These are phyloP conservation scores for Sebastes aleutianus DNA, from an alignment of 2,797 vertebrate genomes.

Conservation along the genomic window DNA sequence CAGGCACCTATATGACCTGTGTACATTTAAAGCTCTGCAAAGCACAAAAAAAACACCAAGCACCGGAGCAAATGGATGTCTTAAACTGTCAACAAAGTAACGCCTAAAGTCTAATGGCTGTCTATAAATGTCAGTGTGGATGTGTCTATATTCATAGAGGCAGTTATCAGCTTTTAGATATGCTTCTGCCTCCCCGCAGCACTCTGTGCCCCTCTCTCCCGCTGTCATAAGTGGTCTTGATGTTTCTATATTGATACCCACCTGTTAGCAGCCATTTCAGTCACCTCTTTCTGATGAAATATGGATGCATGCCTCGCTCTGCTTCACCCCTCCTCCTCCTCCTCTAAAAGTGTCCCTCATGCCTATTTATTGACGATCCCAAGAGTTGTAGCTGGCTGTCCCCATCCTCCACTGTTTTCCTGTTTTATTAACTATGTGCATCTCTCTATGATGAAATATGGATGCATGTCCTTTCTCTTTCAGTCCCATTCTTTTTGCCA, in stretches of 20 bases:
- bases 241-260: constrained; percentile 63
- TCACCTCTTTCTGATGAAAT: constrained; percentile 61
- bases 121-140: constrained; percentile 57
- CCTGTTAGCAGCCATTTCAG: constrained; percentile 61
- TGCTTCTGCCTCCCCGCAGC: constrained; percentile 34
- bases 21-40: constrained; percentile 7
- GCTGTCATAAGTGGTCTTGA: constrained; percentile 49
- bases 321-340: constrained; percentile 10
- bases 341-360: constrained; percentile 62
- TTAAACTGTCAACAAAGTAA: constrained; percentile 52
- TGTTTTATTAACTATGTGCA: constrained; percentile 52
- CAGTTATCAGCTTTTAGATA: constrained; percentile 71
- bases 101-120: constrained; percentile 45
- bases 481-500: constrained; percentile 40
- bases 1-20: neutral
- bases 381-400: constrained; percentile 29
- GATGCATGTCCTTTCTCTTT: constrained; percentile 61
- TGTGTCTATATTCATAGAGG: constrained; percentile 62
- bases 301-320: constrained; percentile 51
- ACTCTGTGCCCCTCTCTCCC: constrained; percentile 18
- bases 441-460: constrained; percentile 69
- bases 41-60: constrained; percentile 19
- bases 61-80: constrained; percentile 34
- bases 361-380: constrained; percentile 62
- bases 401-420: constrained; percentile 41